Conservation (phyloP, 2,888 invertebrate species). For the Lasioglossum zephyrum region DNA sequence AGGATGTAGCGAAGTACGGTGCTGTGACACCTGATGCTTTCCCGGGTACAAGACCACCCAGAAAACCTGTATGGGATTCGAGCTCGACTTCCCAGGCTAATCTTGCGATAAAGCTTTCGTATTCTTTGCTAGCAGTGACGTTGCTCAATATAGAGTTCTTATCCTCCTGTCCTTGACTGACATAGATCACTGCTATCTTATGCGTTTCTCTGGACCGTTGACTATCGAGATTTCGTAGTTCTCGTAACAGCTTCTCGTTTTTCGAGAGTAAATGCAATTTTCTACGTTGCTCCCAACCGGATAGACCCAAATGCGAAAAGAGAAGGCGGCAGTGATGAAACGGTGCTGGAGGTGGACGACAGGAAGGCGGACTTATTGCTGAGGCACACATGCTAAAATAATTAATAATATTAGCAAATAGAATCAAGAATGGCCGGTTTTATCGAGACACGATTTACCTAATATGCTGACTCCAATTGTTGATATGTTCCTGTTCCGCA, state of each 20-base stretch:
- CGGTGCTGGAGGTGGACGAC: conserved; percentile 86
- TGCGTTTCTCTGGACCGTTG: conserved; percentile 97
- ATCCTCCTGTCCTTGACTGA: conserved; percentile 98
- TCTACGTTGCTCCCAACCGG: conserved; percentile 94
- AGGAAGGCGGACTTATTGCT: conserved; percentile 85
- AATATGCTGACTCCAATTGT: conserved; percentile 81
- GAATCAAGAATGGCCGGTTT: background rate
- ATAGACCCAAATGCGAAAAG: conserved; percentile 95
- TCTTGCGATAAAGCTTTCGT: conserved; percentile 93
- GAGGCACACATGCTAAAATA: conserved; percentile 84
- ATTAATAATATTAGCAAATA: background rate
- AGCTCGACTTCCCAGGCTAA: conserved; percentile 94
- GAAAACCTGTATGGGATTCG: conserved; percentile 97
- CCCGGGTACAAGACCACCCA: conserved; percentile 96
- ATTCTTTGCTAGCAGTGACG: conserved; percentile 95
- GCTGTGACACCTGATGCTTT: conserved; percentile 96
- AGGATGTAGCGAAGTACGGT: conserved; percentile 97
- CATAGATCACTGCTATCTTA: conserved; percentile 99
- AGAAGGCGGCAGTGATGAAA: conserved; percentile 95
- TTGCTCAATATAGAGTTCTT: conserved; percentile 97
- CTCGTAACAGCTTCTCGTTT: conserved; percentile 94
- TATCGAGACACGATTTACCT: conserved; percentile 66
- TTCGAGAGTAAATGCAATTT: conserved; percentile 94
- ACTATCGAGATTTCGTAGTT: conserved; percentile 96
- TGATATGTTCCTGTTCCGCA: conserved; percentile 91